Base-by-base conservation (phyloP, 2,888 invertebrate species). In the Polyommatus icarus region DNA sequence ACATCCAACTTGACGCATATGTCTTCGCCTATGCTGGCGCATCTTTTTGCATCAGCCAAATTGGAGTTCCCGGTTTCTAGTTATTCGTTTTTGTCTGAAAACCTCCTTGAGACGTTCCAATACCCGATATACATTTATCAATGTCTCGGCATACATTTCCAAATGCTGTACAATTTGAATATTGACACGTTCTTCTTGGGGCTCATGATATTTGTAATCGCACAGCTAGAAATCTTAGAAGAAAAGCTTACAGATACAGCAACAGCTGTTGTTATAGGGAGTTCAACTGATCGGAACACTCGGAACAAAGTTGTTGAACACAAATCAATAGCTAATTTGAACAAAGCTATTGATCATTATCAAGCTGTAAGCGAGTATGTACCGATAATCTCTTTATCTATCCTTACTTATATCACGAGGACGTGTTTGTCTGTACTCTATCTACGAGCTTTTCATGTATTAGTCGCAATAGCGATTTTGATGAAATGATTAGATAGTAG, bases 181-280 rank as follows among this genome's bases (percentile, higher is more conserved):
- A 84, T 89, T 36, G 89, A 91, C 77, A 83, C 87, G 1, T 90
- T 89, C 79, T 84, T 91, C 71, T 78, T 88, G 81, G 90, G 90
- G 3, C 71, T 90, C 0, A 83, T 90, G 83, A 82, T 88, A 80
- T 84, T 89, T n/a, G 80, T 81, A 0, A 88, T 89, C 80, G 89
- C 90, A 3, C 90, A 91, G 77, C 81, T 91, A 20, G 87, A 89
- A 32, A 83, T 91, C n/a, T 82, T 91, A n/a, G 84, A 87, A 77
- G 79, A 84, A 4, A 88, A 88, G 29, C 79, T 91, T 20, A 82
- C 87, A 6, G 81, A 84, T 76, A 29, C 67, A 29, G 10, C 76
- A 46, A 3, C 76, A 46, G 2, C 36, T 20, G 24, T 67, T 67
- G 20, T 1, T 29, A 0, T 29, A 6, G 29, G 15, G 0, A 67